Evolutionary conservation across 2,888 invertebrate genomes (phyloP), one percentile per base, ranked within the genome.

Genomic region (Oscheius sp.): DNA sequence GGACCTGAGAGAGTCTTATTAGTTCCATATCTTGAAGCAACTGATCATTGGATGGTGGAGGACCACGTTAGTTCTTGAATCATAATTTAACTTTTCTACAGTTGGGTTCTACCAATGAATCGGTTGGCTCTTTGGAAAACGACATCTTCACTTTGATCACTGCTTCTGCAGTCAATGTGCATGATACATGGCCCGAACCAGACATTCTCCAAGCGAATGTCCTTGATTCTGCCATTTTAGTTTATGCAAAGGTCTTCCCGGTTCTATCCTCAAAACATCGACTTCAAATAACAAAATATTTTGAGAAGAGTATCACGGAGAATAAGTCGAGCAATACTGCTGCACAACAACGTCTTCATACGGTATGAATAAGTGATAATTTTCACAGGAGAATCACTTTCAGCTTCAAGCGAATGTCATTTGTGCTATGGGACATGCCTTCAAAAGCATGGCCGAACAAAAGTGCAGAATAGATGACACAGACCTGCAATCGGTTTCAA

Each of bases 81-180:
- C 2, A 0, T 4, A 20, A 17, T 14, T 22, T 14, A 24, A 62
- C 30, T 22, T 24, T 14, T 36, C 38, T 70, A 28, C 88, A 96
- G 95, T 88, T 96, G 50, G 93, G 95, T 1, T 92, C 94, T 86
- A 94, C 94, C 87, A 94, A 95, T 5, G 93, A 94, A 62, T 95
- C 95, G 2, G 95, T 95, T 2, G 94, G 95, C 45, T 95, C 97
- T 8, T 88, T 98, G 77, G 97, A 98, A 87, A 96, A 98, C 87
- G 97, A 98, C 89, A 91, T 94, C 2, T 94, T 95, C 86, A 93
- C 93, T 83, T 89, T 98, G 67, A 72, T 83, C 9, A 71, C 72
- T 22, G 32, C 54, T n/a, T 68, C 72, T 1, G 73, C 74, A 1
- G 65, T 67, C 8, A 50, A 71, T 47, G 68, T 73, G 20, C 68